Evolutionary conservation across 2,797 vertebrate genomes (phyloP), one percentile per base, ranked within the genome.

Genomic region (Buceros bicornis): DNA sequence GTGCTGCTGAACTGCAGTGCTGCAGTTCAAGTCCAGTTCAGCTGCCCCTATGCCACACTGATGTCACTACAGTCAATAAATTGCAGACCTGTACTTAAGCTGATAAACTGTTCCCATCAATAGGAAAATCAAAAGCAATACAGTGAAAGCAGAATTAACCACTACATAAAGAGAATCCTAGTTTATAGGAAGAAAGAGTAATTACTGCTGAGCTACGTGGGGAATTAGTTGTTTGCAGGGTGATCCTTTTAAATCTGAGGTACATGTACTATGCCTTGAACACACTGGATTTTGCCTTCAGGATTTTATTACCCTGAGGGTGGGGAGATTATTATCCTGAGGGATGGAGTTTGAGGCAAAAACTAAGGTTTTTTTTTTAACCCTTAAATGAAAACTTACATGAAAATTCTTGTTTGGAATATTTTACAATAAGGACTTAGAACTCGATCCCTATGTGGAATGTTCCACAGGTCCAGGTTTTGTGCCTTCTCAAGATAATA

Each of bases 231-330:
- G n/a, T 48, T 67, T 82, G 56, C 29, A 40, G 56, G 22, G 15
- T 28, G 72, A 90, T 29, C 19, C 4, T 0, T 13, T 33, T 51
- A 2, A 40, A 19, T 82, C 40, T 56, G 50, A 72, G 14, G 40
- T 18, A 10, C 0, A 1, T 7, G 37, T 11, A 35, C 42, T 1
- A 17, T 8, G 15, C 5, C 35, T 43, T 42, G 45, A 56, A 77
- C 5, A 6, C 10, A 19, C 4, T 8, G 56, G 18, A 31, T 29
- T 89, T 69, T 87, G 18, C 15, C 17, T 29, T 58, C 13, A 28
- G 43, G 76, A 51, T 60, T 83, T 82, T 58, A 33, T 8, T 40
- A 31, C 20, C 29, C 19, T 0, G 4, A 43, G 26, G 13, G 5
- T 31, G 17, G 16, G 31, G 15, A 56, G 40, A 33, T 33, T 33